A percentile compares a stretch with the other conserved stretches of the same genome.
phyloP scores from a whole-genome alignment of 1,140 invertebrate species.

The Cyrtorhinus lividipennis region DNA sequence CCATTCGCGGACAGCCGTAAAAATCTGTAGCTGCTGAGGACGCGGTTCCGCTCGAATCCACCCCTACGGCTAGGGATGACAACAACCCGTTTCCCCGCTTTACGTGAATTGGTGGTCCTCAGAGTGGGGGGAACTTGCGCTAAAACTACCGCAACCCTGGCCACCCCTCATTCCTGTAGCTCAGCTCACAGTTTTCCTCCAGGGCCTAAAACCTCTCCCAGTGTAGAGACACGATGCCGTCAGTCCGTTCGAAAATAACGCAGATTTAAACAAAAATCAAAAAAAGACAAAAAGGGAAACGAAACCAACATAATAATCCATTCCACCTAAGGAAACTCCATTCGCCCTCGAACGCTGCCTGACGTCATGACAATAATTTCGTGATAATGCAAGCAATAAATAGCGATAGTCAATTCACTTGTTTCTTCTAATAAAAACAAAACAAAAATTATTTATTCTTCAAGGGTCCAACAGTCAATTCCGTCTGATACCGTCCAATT shows the following conservation, averaged over 20 bases:
- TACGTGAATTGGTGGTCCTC: not conserved
- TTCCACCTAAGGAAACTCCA: not conserved
- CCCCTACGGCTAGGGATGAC: too few species aligned
- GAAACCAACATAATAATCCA: too few species aligned
- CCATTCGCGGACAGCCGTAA: too few species aligned
- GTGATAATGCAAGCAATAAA: conserved; percentile 14
- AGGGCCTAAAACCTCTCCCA: not conserved
- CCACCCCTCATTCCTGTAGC: not conserved
- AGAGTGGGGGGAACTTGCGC: conserved; percentile 11
- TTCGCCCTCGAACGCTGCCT: not conserved
- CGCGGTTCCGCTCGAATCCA: too few species aligned
- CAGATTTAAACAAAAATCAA: too few species aligned
- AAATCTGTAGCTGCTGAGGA: too few species aligned
- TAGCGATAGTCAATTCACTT: not conserved
- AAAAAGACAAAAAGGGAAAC: too few species aligned
- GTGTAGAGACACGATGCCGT: not conserved
- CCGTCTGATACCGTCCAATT: conserved; percentile 17
- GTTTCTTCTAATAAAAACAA: not conserved
- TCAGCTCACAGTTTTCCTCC: not conserved
- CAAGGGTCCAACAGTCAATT: conserved; percentile 24
- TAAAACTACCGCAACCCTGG: not conserved
- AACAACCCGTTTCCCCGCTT: not conserved
- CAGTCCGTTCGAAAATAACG: not conserved
- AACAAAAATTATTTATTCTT: not conserved
- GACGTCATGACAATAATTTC: conserved; percentile 15